These are phyloP conservation scores for Helobdella robusta DNA, from an alignment of 2,888 invertebrate species.

Conservation along the genomic window DNA sequence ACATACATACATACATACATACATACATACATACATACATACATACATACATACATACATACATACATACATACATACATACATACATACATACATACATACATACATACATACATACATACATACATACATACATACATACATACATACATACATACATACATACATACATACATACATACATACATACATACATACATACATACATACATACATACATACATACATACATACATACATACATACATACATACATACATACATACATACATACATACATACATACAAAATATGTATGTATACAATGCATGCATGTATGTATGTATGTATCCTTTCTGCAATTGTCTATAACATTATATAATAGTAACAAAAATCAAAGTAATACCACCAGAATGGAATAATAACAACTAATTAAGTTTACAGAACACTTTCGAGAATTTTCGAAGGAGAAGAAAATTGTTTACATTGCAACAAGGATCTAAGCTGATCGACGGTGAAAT, in stretches of 20 bases:
- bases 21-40: conserved; percentile 16
- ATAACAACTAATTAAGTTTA: too few species aligned
- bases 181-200: conserved; percentile 15
- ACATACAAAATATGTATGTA: too few species aligned
- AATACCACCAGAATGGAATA: too few species aligned
- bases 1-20: conserved; percentile 24
- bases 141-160: conserved; percentile 13
- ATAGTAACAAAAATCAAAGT: too few species aligned
- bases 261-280: conserved; percentile 16
- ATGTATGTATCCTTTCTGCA: too few species aligned
- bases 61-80: not conserved
- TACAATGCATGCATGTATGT: too few species aligned
- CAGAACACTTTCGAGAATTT: too few species aligned
- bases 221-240: conserved; percentile 18
- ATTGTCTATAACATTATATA: too few species aligned
- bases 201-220: conserved; percentile 17
- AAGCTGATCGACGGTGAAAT: too few species aligned
- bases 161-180: conserved; percentile 8
- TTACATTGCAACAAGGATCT: too few species aligned
- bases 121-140: conserved; percentile 16
- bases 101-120: conserved; percentile 16
- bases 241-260: not conserved
- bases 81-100: conserved; percentile 16
- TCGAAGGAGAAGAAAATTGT: too few species aligned
- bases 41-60: conserved; percentile 7